Conservation (phyloP, 2,113 vertebrate genomes). For the Ciconia boyciana region DNA sequence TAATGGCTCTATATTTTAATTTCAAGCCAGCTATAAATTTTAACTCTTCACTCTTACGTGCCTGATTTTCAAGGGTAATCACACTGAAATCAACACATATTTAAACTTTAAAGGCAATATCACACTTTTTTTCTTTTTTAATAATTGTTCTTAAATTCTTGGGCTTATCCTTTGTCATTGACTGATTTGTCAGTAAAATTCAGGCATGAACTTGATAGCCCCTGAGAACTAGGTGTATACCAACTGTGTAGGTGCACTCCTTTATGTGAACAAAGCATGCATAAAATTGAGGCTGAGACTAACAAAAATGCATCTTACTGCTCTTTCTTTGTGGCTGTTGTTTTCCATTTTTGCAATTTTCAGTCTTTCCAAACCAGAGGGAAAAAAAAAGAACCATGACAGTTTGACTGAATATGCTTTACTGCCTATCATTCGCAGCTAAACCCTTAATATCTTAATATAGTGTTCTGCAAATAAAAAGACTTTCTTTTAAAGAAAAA, state of each 20-base stretch:
- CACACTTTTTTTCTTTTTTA: not conserved
- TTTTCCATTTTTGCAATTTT: conserved; percentile 9
- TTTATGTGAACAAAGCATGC: conserved; percentile 15
- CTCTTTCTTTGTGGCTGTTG: not conserved
- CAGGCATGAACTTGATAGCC: not conserved
- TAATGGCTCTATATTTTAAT: not conserved
- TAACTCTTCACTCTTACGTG: not conserved
- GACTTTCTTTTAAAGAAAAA: not conserved
- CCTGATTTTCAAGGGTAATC: not conserved
- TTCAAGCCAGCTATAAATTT: not conserved
- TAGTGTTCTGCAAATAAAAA: conserved; percentile 4
- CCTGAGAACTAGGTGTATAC: not conserved
- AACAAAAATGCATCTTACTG: conserved; percentile 7
- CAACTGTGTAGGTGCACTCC: not conserved
- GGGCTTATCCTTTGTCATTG: not conserved
- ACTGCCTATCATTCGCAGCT: not conserved
- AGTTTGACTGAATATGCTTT: not conserved
- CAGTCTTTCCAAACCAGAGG: conserved; percentile 20
- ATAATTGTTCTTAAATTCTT: not conserved
- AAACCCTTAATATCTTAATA: not conserved
- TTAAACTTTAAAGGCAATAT: conserved; percentile 50
- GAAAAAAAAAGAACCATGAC: conserved; percentile 33
- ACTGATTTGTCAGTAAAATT: not conserved
- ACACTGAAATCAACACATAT: not conserved
- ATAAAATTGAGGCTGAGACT: not conserved